Conservation (phyloP, 1,140 invertebrate species). For the Zaprionus africanus region DNA sequence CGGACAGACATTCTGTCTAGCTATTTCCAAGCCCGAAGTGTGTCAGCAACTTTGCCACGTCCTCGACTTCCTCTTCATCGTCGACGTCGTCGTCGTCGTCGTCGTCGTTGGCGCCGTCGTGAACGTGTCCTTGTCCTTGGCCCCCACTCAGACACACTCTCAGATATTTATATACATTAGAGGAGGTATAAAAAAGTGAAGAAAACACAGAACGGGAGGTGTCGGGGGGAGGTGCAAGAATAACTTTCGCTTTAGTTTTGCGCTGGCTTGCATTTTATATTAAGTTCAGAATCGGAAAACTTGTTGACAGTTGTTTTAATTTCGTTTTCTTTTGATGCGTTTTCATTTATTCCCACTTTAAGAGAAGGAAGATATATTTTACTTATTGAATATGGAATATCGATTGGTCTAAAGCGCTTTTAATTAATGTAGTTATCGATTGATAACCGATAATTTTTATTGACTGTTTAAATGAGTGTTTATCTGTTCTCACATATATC, state of each 20-base stretch:
- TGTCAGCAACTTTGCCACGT: conserved; percentile 78
- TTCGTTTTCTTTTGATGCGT: conserved; percentile 18
- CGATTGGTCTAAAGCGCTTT: too few relatives aligned
- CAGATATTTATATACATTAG: conserved; percentile 56
- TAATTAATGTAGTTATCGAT: too few relatives aligned
- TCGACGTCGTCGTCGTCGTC: conserved; percentile 46
- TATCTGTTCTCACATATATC: too few relatives aligned
- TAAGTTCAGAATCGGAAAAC: conserved; percentile 34
- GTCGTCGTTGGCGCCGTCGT: conserved; percentile 47
- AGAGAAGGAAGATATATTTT: not conserved
- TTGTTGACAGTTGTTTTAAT: conserved; percentile 53
- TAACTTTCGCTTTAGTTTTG: conserved; percentile 76
- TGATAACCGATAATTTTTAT: too few relatives aligned
- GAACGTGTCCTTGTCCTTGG: conserved; percentile 77
- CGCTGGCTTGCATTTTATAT: conserved; percentile 52
- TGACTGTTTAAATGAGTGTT: too few relatives aligned
- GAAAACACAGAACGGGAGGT: not conserved
- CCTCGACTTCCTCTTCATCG: conserved; percentile 59
- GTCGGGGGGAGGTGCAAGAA: conserved; percentile 18
- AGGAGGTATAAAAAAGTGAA: conserved; percentile 2
- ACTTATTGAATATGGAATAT: not conserved
- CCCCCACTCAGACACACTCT: conserved; percentile 60
- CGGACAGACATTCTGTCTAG: conserved; percentile 76
- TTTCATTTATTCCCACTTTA: conserved; percentile 7
- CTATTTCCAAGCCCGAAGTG: conserved; percentile 70